A percentile compares a stretch with the other conserved stretches of the same genome.
Evolutionary conservation across 2,797 vertebrate genomes (phyloP).

Genomic region (Xenops minutus): DNA sequence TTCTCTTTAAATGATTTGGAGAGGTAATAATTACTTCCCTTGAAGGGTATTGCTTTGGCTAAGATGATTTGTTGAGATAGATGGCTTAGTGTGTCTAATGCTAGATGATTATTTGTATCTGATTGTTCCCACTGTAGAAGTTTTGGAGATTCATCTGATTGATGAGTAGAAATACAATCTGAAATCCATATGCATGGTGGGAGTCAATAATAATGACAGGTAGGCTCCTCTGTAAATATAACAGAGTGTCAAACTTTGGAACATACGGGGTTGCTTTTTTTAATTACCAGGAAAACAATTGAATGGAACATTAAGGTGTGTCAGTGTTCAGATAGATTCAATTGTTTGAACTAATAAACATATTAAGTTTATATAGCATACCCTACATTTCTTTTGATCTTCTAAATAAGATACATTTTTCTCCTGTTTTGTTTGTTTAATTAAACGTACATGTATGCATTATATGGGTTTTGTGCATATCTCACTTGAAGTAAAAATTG

Average conservation of each 20-base stretch:
- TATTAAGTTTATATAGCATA: background rate
- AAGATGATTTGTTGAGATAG: background rate
- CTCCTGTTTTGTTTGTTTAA: background rate
- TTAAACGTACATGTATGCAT: rapidly evolving
- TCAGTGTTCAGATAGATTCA: background rate
- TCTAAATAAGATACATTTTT: background rate
- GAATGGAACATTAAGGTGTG: background rate
- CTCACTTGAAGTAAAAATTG: background rate
- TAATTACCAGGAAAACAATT: background rate
- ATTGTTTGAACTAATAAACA: background rate
- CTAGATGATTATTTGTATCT: background rate
- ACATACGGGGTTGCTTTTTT: background rate
- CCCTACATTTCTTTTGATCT: background rate
- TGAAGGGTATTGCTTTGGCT: background rate
- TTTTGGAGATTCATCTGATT: background rate
- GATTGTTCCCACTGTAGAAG: background rate
- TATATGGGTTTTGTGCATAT: background rate
- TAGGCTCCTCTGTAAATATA: rapidly evolving
- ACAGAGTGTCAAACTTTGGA: background rate
- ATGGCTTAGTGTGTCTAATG: background rate
- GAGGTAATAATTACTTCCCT: background rate
- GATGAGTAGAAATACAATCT: background rate
- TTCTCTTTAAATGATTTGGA: background rate
- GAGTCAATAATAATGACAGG: background rate
- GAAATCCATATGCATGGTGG: background rate